Percentiles rank a stretch among this genome's conserved stretches.
Conservation (phyloP, 1,140 invertebrate species). For the Aphaenogaster rudis region DNA sequence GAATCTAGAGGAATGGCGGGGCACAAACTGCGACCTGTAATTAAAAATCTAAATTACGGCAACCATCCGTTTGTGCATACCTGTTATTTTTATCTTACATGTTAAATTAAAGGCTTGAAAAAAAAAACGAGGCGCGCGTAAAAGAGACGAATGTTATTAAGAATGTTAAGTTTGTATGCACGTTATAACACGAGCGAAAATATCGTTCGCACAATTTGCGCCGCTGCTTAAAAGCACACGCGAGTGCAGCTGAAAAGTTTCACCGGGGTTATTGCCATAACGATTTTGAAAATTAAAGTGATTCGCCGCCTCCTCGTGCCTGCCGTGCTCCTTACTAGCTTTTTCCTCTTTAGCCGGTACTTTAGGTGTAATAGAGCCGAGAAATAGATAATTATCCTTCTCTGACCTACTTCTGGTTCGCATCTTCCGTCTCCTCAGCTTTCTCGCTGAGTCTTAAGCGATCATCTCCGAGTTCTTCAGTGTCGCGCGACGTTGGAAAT, state of each 20-base stretch:
- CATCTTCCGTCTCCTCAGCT: slow-evolving; percentile 24
- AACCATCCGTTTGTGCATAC: background rate
- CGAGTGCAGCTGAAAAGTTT: slow-evolving; percentile 54
- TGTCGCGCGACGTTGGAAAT: slow-evolving; percentile 35
- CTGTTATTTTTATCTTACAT: background rate
- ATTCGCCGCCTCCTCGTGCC: slow-evolving; percentile 44
- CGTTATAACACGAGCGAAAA: slow-evolving; percentile 15
- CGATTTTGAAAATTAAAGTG: slow-evolving; percentile 64
- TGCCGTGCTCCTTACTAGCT: slow-evolving; percentile 49
- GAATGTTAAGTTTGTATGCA: background rate
- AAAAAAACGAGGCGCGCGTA: background rate
- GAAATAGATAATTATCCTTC: slow-evolving; percentile 65
- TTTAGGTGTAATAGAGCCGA: slow-evolving; percentile 62
- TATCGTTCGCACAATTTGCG: slow-evolving; percentile 43
- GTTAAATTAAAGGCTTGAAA: background rate
- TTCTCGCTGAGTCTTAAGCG: slow-evolving; percentile 56
- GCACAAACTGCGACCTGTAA: slow-evolving; percentile 3
- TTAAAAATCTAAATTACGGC: slow-evolving; percentile 11
- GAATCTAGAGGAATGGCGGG: background rate
- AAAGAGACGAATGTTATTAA: background rate
- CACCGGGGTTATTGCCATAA: slow-evolving; percentile 31
- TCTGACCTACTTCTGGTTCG: slow-evolving; percentile 55
- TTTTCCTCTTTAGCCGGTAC: slow-evolving; percentile 60
- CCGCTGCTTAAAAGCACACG: slow-evolving; percentile 38
- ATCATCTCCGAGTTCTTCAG: slow-evolving; percentile 56